Conservation (phyloP, 1,140 invertebrate species). For the Saccostrea cuccullata region DNA sequence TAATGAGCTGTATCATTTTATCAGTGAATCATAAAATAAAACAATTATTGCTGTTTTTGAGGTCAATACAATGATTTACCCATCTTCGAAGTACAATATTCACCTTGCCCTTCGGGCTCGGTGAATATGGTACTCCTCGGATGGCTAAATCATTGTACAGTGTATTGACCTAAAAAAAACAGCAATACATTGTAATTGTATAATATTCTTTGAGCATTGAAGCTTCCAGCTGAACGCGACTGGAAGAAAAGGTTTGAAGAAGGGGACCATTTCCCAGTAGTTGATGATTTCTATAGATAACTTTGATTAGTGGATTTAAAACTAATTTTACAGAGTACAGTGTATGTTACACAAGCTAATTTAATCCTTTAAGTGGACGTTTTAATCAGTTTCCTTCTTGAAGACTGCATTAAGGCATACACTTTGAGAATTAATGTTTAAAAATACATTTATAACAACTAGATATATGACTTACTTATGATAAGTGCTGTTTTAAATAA, state of each 20-base stretch:
- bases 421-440: background rate
- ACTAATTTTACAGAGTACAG: background rate
- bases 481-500: background rate
- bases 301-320: constrained; percentile 7
- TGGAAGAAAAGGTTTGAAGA: background rate
- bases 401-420: background rate
- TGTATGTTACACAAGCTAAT: background rate
- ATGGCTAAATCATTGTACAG: no score
- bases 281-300: constrained; percentile 17
- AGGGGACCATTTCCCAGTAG: background rate
- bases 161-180: no score
- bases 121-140: no score
- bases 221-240: background rate
- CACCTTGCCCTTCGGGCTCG: no score
- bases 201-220: background rate
- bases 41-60: no score
- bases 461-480: background rate
- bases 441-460: background rate
- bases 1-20: no score
- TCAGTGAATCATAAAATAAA: no score
- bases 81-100: no score
- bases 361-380: constrained; percentile 18
- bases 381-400: constrained; percentile 17
- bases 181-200: no score
- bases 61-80: no score